Evolutionary conservation across 2,888 invertebrate genomes (phyloP), one percentile per base, ranked within the genome.

Genomic region (Drosophila pegasa): DNA sequence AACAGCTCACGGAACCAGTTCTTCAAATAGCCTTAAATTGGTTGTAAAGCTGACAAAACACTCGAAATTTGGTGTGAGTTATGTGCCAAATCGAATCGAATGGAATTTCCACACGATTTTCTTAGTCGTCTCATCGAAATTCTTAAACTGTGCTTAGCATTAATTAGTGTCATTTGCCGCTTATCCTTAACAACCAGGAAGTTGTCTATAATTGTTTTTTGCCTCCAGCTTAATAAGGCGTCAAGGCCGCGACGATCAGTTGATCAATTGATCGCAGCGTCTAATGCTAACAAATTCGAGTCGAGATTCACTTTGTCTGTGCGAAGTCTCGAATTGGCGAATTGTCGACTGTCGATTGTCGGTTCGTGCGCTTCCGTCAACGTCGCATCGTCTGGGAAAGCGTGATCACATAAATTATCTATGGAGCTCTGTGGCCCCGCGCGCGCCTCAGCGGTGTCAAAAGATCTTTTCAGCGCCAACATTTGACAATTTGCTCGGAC

Each of bases 341-440:
- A 29, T 43, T 43, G 43, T 51, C 56, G 33, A 50, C n/a, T n/a
- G n/a, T n/a, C n/a, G n/a, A 50, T 50, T 50, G 54, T 9, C 66
- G 51, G 76, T 65, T 83, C 82, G 82, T 82, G 87, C 75, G 87
- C 82, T 82, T 87, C 87, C 82, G 87, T 81, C 85, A 82, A 71
- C 52, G 50, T 43, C 64, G 43, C 64, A 35, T 33, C 50, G 73
- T 47, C 58, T 55, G 74, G 69, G 37, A 75, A 82, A 80, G 77
- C 80, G 82, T 85, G 85, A 82, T 78, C 82, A 81, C 65, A 85
- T 82, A 82, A 82, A 81, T 87, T 81, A 87, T 84, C 54, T 20
- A 38, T 29, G 38, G 14, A 14, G 41, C 65, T 45, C 38, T 59
- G 35, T 51, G 59, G 47, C 48, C 59, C 48, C 59, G 56, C 52